phyloP scores from a whole-genome alignment of 2,888 invertebrate genomes.

The Cephus spinipes region DNA sequence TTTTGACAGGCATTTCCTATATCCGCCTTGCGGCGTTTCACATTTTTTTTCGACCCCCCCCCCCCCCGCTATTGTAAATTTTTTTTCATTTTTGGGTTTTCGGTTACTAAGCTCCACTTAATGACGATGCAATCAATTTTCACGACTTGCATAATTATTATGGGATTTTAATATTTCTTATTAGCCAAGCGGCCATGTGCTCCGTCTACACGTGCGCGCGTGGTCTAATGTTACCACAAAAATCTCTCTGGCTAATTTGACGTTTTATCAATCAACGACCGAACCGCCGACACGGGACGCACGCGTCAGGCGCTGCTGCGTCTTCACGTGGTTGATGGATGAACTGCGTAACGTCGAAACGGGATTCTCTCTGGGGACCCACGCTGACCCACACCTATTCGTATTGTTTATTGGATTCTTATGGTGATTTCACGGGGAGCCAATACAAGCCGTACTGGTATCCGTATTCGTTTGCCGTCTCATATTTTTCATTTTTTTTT shows the following conservation, averaged over 20 bases:
- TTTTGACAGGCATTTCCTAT: no score
- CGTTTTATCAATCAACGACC: conserved; percentile 61
- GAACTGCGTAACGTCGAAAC: conserved; percentile 50
- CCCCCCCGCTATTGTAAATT: no score
- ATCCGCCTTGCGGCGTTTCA: no score
- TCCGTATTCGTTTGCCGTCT: conserved; percentile 14
- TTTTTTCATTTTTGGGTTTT: no score
- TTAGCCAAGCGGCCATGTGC: no score
- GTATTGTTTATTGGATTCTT: conserved; percentile 58
- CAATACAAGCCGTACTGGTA: conserved; percentile 21
- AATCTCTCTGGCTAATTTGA: conserved; percentile 57
- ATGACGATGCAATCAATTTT: no score
- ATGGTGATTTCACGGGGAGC: conserved; percentile 50
- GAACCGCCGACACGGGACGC: conserved; percentile 31
- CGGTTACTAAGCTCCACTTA: no score
- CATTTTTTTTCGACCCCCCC: no score
- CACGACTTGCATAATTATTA: no score
- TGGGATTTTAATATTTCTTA: no score
- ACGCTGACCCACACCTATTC: conserved; percentile 29
- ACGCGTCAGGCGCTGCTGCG: conserved; percentile 17
- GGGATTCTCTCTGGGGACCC: conserved; percentile 38
- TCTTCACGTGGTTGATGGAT: conserved; percentile 46
- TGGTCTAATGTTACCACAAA: conserved; percentile 28
- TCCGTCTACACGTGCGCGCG: not conserved
- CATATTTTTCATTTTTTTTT: not conserved